Evolutionary conservation across 2,888 invertebrate genomes (phyloP).

Genomic region (Acrobasis repandana): DNA sequence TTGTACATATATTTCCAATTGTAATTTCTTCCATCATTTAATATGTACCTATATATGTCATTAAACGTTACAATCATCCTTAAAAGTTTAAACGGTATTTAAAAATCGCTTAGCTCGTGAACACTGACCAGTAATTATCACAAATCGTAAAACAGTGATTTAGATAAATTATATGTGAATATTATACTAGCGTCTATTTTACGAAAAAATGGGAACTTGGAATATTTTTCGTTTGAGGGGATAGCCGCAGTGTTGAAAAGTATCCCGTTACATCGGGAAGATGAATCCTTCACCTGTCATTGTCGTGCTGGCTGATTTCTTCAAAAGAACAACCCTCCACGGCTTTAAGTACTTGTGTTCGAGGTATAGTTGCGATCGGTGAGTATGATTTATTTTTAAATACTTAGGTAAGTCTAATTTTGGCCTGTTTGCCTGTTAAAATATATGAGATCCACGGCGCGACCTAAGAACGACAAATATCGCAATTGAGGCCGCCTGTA

Average conservation of each 20-base stretch:
- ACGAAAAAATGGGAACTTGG: neutral
- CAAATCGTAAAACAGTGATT: neutral
- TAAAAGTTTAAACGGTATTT: neutral
- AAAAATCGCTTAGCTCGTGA: neutral
- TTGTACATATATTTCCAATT: neutral
- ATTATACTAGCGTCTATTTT: neutral
- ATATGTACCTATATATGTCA: no score
- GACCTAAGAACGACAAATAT: no score
- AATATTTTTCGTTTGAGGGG: neutral
- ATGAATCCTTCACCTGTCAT: neutral
- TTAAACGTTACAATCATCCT: neutral
- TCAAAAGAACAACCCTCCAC: slow-evolving; percentile 63
- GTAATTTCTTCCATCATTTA: neutral
- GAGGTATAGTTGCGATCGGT: slow-evolving; percentile 57
- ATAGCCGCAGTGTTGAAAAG: neutral
- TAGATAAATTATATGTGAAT: neutral
- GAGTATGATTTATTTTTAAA: slow-evolving; percentile 31
- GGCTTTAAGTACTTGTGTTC: slow-evolving; percentile 70
- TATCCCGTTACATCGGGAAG: neutral
- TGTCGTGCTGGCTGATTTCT: slow-evolving; percentile 47
- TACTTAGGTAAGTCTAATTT: neutral
- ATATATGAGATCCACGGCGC: no score
- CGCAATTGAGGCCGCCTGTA: no score
- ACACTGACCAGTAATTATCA: slow-evolving; percentile 1
- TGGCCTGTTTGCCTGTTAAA: no score